Evolutionary conservation across 2,797 vertebrate species (phyloP).

Genomic region (Acanthopagrus latus): DNA sequence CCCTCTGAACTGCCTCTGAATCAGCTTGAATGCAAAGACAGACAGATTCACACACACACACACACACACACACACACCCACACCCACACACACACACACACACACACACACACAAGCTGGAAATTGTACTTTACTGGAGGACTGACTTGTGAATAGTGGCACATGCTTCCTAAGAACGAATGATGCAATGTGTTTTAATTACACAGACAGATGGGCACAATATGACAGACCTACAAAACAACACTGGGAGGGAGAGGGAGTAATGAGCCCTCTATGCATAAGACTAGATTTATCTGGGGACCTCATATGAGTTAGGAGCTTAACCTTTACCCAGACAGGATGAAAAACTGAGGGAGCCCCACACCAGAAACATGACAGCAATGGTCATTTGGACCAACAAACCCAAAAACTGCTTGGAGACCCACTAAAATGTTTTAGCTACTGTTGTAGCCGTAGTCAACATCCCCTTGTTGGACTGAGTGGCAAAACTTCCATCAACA

Average conservation of each 20-base stretch:
- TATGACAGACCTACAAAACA: slow-evolving; percentile 29
- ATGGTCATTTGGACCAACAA: background rate
- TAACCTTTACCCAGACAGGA: slow-evolving; percentile 46
- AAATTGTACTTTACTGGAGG: slow-evolving; percentile 49
- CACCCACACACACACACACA: slow-evolving; percentile 7
- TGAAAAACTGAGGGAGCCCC: slow-evolving; percentile 1
- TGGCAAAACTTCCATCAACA: too few species aligned
- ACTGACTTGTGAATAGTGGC: slow-evolving; percentile 57
- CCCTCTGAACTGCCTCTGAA: slow-evolving; percentile 2
- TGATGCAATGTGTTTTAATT: slow-evolving; percentile 71
- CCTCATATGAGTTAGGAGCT: slow-evolving; percentile 9
- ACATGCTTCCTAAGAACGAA: slow-evolving; percentile 26
- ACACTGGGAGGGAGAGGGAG: background rate
- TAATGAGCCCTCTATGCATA: background rate
- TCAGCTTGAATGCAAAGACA: slow-evolving; percentile 6
- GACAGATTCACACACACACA: background rate
- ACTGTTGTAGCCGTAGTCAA: too few species aligned
- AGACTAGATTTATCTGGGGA: slow-evolving; percentile 1
- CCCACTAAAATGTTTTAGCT: too few species aligned
- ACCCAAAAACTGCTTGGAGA: too few species aligned
- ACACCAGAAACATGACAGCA: slow-evolving; percentile 27
- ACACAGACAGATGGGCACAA: slow-evolving; percentile 54
- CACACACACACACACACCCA: background rate
- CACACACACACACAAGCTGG: slow-evolving; percentile 1
- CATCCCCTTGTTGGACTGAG: too few species aligned